Conservation (phyloP, 2,888 invertebrate species). For the Scelioninae gen. 2 region DNA sequence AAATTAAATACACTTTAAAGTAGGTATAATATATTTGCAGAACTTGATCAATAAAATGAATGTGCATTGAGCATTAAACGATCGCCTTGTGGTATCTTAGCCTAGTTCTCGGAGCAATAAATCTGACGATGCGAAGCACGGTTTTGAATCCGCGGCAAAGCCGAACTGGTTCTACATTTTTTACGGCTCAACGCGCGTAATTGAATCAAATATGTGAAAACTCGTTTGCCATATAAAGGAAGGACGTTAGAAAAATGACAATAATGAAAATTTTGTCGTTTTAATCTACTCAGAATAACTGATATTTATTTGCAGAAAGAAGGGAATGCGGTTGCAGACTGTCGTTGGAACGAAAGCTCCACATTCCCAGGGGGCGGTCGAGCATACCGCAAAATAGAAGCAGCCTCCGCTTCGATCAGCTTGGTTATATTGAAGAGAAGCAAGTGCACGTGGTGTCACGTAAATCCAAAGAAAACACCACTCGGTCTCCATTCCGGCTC, state of each 20-base stretch:
- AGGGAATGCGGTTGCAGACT: slow-evolving; percentile 58
- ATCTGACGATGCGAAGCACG: slow-evolving; percentile 28
- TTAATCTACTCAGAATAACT: slow-evolving; percentile 52
- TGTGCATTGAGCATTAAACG: slow-evolving; percentile 15
- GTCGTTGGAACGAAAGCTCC: slow-evolving; percentile 63
- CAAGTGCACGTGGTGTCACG: slow-evolving; percentile 67
- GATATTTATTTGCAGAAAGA: slow-evolving; percentile 56
- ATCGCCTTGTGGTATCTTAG: slow-evolving; percentile 1
- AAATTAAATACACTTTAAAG: no score
- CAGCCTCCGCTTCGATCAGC: slow-evolving; percentile 68
- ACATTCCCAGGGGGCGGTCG: slow-evolving; percentile 69
- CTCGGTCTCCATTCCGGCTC: slow-evolving; percentile 63
- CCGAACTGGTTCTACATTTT: slow-evolving; percentile 22
- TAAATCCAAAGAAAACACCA: slow-evolving; percentile 71
- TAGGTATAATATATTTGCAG: not conserved
- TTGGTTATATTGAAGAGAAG: slow-evolving; percentile 65
- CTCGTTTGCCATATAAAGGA: slow-evolving; percentile 42
- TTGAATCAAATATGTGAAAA: slow-evolving; percentile 51
- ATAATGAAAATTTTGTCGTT: slow-evolving; percentile 55
- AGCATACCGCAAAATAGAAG: slow-evolving; percentile 68
- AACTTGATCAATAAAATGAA: slow-evolving; percentile 11
- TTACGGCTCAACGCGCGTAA: slow-evolving; percentile 9
- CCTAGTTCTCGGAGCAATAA: slow-evolving; percentile 17
- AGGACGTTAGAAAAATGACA: slow-evolving; percentile 39
- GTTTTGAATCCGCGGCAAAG: slow-evolving; percentile 19